Percentiles rank a stretch among this genome's conserved stretches.
These are phyloP conservation scores for Hepsetus odoe DNA, from an alignment of 2,113 vertebrate genomes.

Conservation along the genomic window DNA sequence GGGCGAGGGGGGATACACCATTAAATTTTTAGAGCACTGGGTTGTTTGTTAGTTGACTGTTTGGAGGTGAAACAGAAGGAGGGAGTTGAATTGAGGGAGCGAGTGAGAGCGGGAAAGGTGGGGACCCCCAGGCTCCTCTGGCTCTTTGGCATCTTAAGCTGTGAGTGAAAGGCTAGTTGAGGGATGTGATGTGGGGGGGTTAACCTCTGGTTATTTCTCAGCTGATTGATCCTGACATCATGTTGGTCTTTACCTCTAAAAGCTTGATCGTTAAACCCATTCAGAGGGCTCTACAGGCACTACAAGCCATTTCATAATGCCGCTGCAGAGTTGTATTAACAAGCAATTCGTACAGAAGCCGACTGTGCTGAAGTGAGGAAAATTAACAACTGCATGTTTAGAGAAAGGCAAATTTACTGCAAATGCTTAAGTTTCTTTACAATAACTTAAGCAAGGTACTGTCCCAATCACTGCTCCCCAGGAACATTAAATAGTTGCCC, in stretches of 20 bases:
- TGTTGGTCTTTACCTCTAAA: conserved; percentile 17
- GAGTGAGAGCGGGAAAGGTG: conserved; percentile 1
- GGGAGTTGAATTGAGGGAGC: background rate
- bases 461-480: no score
- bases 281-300: conserved; percentile 2
- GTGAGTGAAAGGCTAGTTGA: conserved; percentile 21
- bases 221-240: conserved; percentile 33
- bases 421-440: no score
- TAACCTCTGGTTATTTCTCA: conserved; percentile 41
- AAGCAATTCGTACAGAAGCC: background rate
- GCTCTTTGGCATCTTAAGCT: conserved; percentile 25
- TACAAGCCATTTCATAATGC: conserved; percentile 6
- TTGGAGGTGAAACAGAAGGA: conserved; percentile 6
- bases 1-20: conserved; percentile 28
- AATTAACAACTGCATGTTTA: background rate
- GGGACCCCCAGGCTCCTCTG: background rate
- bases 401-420: no score
- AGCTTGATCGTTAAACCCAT: conserved; percentile 17
- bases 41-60: conserved; percentile 49
- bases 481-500: no score
- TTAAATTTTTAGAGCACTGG: conserved; percentile 52
- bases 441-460: no score
- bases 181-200: background rate
- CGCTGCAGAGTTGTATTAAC: background rate
- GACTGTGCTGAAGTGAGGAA: background rate